Evolutionary conservation across 2,888 invertebrate genomes (phyloP).

Genomic region (Caenorhabditis uteleia): DNA sequence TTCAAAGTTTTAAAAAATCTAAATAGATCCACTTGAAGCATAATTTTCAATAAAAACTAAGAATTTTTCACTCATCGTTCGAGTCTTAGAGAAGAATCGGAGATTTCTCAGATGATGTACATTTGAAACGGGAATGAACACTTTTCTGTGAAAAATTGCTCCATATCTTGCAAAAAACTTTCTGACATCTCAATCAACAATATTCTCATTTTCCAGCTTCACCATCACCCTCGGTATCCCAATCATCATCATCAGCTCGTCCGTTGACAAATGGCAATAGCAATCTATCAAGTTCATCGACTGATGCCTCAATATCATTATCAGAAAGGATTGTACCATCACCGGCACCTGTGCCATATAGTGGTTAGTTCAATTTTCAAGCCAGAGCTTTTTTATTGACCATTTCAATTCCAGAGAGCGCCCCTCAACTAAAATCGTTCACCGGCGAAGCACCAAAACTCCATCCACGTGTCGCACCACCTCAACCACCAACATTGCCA

Average conservation of each 20-base stretch:
- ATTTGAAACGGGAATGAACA: no score
- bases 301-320: constrained; percentile 25
- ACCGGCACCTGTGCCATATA: constrained; percentile 30
- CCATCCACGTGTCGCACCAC: constrained; percentile 22
- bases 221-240: constrained; percentile 28
- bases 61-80: no score
- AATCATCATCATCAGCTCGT: constrained; percentile 33
- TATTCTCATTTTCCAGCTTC: no score
- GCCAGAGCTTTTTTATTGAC: neutral
- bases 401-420: constrained; percentile 24
- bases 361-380: constrained; percentile 4
- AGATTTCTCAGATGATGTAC: no score
- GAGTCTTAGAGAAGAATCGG: no score
- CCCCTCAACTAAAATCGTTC: constrained; percentile 28
- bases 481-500: constrained; percentile 23
- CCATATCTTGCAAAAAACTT: no score
- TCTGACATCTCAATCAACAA: no score
- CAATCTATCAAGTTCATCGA: constrained; percentile 21
- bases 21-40: no score
- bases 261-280: constrained; percentile 29
- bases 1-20: no score
- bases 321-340: constrained; percentile 26
- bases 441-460: constrained; percentile 28
- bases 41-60: no score
- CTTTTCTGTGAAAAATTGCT: no score